These are phyloP conservation scores for Nothobranchius furzeri DNA, from an alignment of 2,113 vertebrate species.

Conservation along the genomic window DNA sequence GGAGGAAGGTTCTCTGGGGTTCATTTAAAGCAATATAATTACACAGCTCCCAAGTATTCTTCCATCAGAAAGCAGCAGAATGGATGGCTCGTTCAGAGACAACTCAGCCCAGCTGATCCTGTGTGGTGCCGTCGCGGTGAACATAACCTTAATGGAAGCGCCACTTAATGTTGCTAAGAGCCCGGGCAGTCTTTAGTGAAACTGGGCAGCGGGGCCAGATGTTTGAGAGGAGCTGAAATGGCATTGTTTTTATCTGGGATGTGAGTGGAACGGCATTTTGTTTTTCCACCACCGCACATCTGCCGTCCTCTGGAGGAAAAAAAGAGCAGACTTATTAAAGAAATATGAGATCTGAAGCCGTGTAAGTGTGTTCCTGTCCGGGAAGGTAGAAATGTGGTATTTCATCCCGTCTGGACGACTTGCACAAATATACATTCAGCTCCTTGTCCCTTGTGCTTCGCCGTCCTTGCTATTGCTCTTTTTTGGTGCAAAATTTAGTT, in stretches of 20 bases:
- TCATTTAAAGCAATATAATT: slow-evolving; percentile 81
- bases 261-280: slow-evolving; percentile 57
- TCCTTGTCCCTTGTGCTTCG: slow-evolving; percentile 30
- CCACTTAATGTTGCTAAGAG: slow-evolving; percentile 52
- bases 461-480: slow-evolving; percentile 61
- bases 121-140: slow-evolving; percentile 57
- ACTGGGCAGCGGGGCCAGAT: slow-evolving; percentile 65
- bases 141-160: slow-evolving; percentile 62
- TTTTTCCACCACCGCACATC: slow-evolving; percentile 36
- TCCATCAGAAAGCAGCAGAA: slow-evolving; percentile 78
- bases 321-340: slow-evolving; percentile 62
- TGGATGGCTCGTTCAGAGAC: slow-evolving; percentile 76
- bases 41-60: slow-evolving; percentile 75
- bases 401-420: slow-evolving; percentile 36
- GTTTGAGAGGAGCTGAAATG: slow-evolving; percentile 62
- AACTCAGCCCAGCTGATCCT: slow-evolving; percentile 69
- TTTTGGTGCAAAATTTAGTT: slow-evolving; percentile 74
- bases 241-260: slow-evolving; percentile 61
- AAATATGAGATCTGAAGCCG: slow-evolving; percentile 63
- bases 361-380: slow-evolving; percentile 24
- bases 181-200: slow-evolving; percentile 50
- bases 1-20: slow-evolving; percentile 75
- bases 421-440: slow-evolving; percentile 45
- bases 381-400: slow-evolving; percentile 35
- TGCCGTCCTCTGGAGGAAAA: slow-evolving; percentile 45